These are phyloP conservation scores for Leucoraja erinaceus DNA, from an alignment of 2,113 vertebrate species.

Conservation along the genomic window DNA sequence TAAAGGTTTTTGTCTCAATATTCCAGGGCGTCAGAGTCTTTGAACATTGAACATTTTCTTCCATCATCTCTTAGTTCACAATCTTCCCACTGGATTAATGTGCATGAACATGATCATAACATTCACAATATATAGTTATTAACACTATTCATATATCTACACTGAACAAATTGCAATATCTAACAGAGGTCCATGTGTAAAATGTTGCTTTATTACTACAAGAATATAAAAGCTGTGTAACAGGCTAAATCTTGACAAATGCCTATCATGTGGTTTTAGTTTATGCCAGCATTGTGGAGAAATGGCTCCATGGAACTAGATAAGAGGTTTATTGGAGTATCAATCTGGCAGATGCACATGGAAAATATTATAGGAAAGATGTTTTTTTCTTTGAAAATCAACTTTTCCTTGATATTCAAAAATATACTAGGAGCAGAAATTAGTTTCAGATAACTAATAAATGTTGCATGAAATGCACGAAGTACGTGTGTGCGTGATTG, in stretches of 20 bases:
- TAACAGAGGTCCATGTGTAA: too few relatives aligned
- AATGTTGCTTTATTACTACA: not conserved
- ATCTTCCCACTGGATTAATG: not conserved
- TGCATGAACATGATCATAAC: not conserved
- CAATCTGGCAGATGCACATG: conserved; percentile 4
- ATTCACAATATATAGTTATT: not conserved
- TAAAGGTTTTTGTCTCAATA: too few relatives aligned
- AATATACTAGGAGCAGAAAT: not conserved
- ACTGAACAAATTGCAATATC: not conserved
- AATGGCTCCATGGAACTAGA: not conserved
- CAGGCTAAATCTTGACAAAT: not conserved
- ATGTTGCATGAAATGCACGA: not conserved
- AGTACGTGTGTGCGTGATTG: not conserved
- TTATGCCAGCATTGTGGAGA: not conserved
- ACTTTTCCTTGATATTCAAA: not conserved
- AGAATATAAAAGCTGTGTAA: not conserved
- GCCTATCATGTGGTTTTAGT: not conserved
- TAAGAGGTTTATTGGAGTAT: not conserved
- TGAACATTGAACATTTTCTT: not conserved
- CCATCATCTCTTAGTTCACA: not conserved
- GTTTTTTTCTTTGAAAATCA: conserved; percentile 14
- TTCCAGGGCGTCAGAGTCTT: too few relatives aligned
- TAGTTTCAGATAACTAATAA: conserved; percentile 11
- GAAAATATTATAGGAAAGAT: conserved; percentile 22
- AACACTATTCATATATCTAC: not conserved